These are phyloP conservation scores for Myanophis thanlyinensis DNA, from an alignment of 2,113 vertebrate species.

Conservation along the genomic window DNA sequence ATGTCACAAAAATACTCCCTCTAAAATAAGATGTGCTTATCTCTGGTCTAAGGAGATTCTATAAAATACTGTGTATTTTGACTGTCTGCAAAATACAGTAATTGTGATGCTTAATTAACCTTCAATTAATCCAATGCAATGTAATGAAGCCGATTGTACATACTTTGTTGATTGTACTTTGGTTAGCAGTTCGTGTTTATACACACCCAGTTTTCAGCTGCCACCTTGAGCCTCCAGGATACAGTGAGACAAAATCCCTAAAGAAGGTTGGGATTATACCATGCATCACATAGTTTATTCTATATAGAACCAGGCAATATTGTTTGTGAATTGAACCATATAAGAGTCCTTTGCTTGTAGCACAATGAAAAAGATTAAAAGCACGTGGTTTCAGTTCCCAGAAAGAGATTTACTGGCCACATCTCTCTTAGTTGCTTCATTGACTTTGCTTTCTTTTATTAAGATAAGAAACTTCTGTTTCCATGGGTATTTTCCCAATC, in stretches of 20 bases:
- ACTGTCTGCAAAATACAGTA: neutral
- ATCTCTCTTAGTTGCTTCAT: neutral
- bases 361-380: conserved; percentile 33
- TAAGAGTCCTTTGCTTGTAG: neutral
- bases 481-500: neutral
- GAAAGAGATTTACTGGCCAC: neutral
- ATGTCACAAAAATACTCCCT: neutral
- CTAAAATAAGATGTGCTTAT: neutral
- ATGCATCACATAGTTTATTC: neutral
- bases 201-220: neutral
- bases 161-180: neutral
- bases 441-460: neutral
- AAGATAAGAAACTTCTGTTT: neutral
- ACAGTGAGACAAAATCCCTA: neutral
- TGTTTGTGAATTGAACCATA: neutral
- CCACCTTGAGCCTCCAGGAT: neutral
- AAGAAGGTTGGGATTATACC: neutral
- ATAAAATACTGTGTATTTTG: neutral
- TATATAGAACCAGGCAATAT: neutral
- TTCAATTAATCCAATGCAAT: neutral
- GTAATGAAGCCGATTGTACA: neutral
- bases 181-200: neutral
- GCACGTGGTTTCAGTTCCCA: conserved; percentile 6
- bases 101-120: neutral
- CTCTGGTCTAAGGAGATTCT: neutral